Evolutionary conservation across 1,140 invertebrate genomes (phyloP), one percentile per base, ranked within the genome.

Genomic region (Bacillus rossius): DNA sequence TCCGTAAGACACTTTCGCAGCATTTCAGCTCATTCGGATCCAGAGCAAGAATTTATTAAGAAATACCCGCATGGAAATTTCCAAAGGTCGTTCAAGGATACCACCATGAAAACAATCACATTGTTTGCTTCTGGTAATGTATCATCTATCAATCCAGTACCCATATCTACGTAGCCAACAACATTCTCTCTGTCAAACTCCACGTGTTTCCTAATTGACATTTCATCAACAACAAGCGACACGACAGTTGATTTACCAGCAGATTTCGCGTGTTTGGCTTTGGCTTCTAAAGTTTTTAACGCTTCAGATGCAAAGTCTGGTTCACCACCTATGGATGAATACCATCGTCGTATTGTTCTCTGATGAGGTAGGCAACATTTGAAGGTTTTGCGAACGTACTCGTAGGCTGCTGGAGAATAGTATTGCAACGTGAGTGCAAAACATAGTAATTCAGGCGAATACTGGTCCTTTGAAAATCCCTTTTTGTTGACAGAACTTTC

Each of bases 351-450:
- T 37, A 71, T 26, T 8, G 68, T 71, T 56, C 60, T 59, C 14
- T 61, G 60, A 54, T 72, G 66, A 13, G 67, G 64, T 19, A 69
- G 50, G 40, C 49, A 63, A 22, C 55, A 65, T 26, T 65, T 37
- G 61, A 71, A 69, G 13, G 38, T 40, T 40, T 13, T 5, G 17
- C 4, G 43, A 45, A 45, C 43, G 13, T 45, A 45, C 43, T 59
- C 55, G 42, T 72, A 71, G 2, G 64, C 65, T n/a, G 26, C 42
- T 56, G 61, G 60, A 8, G 69, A 70, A 60, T 62, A 66, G 60
- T 63, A 70, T 47, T 72, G 62, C 19, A 70, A 43, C n/a, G 65
- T 67, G 20, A 67, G 38, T 19, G 65, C 60, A 66, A 70, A 70
- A 10, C 54, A 59, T 61, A 59, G 53, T 25, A 72, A 55, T 53